Evolutionary conservation across 1,140 invertebrate species (phyloP), one percentile per base, ranked within the genome.

Genomic region (Notospermus geniculatus): DNA sequence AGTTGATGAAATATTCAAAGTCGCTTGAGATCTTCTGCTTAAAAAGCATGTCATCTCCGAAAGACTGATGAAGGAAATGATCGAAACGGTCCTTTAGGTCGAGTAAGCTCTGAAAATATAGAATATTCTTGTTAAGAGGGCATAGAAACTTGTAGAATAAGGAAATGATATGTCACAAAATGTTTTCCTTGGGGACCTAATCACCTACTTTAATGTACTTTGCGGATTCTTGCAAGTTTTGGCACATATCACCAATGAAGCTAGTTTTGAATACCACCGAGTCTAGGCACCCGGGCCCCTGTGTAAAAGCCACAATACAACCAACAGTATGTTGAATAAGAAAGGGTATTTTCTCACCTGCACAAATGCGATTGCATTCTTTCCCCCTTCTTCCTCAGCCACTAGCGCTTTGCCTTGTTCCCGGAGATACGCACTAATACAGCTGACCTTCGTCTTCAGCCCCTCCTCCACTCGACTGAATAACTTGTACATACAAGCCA

Each of bases 1-100:
- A 83, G 84, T 99, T 99, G 41, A 99, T 88, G 80, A 99, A 99
- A 80, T 94, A 91, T 85, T 99, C 97, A 84, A 99, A 99, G 82
- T 99, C 97, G 11, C 93, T 91, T 1, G 95, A 95, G 71, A 99
- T 98, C 88, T 96, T 83, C 91, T 92, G 84, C 90, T 98, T 86
- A 94, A 88, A 86, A 54, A 80, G 75, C 63, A 83, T 84, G 67
- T 87, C 96, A 76, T 93, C 94, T 76, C 89, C 91, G 78, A 99
- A 99, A 0, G 97, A 98, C 80, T 96, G 91, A 72, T 91, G 87
- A 19, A 99, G 86, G 83, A 99, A 99, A 80, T 96, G 92, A 81
- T 99, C 95, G 76, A 98, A 98, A 74, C 93, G 87, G 81, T 99
- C 96, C 82, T 99, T 99, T 52, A 99, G 84, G 78, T 98, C 95